Conservation (phyloP, 2,797 vertebrate genomes). For the Novumbra hubbsi region DNA sequence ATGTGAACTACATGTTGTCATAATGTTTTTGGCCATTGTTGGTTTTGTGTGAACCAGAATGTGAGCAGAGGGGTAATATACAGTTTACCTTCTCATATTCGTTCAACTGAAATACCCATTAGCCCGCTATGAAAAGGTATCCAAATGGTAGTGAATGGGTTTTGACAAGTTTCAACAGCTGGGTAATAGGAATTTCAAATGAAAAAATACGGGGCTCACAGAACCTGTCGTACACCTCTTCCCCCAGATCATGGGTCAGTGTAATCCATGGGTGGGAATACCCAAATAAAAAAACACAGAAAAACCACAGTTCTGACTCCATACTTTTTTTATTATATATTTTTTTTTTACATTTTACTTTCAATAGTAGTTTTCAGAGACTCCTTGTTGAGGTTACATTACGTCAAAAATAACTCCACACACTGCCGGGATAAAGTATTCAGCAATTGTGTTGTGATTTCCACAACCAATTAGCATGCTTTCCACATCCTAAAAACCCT, state of each 20-base stretch:
- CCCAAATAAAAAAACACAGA: background rate
- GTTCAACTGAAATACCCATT: too few species aligned
- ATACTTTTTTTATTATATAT: slow-evolving; percentile 17
- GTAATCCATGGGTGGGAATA: background rate
- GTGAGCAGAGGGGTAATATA: too few species aligned
- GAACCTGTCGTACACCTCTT: too few species aligned
- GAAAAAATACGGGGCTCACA: too few species aligned
- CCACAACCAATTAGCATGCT: slow-evolving; percentile 30
- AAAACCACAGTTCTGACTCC: slow-evolving; percentile 23
- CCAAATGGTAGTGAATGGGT: too few species aligned
- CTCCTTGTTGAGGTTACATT: slow-evolving; percentile 39
- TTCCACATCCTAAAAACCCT: slow-evolving; percentile 21
- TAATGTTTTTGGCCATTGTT: background rate
- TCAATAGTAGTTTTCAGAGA: slow-evolving; percentile 30
- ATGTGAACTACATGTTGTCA: background rate
- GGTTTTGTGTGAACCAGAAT: background rate
- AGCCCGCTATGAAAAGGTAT: too few species aligned
- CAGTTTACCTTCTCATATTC: too few species aligned
- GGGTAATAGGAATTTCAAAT: too few species aligned
- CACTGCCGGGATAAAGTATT: slow-evolving; percentile 23
- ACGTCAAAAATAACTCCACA: slow-evolving; percentile 28
- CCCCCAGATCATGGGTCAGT: background rate
- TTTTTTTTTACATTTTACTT: slow-evolving; percentile 38
- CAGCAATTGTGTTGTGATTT: slow-evolving; percentile 35
- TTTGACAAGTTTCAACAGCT: too few species aligned